A percentile compares a stretch with the other conserved stretches of the same genome.
These are phyloP conservation scores for Trichopria drosophilae DNA, from an alignment of 2,888 invertebrate genomes.

Conservation along the genomic window DNA sequence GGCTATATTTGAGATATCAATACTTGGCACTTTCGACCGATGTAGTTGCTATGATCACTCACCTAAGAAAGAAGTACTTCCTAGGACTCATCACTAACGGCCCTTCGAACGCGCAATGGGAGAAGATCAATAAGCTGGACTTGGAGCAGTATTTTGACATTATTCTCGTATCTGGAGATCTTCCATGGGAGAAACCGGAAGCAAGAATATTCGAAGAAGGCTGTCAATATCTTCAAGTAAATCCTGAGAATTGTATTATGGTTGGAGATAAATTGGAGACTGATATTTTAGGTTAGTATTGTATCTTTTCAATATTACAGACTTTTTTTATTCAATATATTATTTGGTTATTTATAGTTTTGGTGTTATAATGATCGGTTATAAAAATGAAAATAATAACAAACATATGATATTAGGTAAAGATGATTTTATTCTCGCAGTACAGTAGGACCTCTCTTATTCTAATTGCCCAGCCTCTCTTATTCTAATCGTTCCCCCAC, in stretches of 20 bases:
- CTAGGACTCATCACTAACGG: slow-evolving; percentile 85
- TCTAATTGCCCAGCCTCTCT: too few relatives aligned
- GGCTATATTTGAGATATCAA: slow-evolving; percentile 79
- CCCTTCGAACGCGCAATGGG: slow-evolving; percentile 85
- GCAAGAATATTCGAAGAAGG: slow-evolving; percentile 81
- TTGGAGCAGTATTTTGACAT: slow-evolving; percentile 76
- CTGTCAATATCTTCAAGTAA: slow-evolving; percentile 74
- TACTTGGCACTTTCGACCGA: slow-evolving; percentile 72
- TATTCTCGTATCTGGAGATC: slow-evolving; percentile 79
- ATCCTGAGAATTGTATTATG: slow-evolving; percentile 79
- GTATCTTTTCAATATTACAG: too few relatives aligned
- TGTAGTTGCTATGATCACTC: slow-evolving; percentile 69
- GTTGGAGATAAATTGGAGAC: slow-evolving; percentile 87
- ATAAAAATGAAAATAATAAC: too few relatives aligned
- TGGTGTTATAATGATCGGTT: too few relatives aligned
- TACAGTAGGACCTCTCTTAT: too few relatives aligned
- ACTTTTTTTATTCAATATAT: too few relatives aligned
- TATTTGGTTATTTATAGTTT: not conserved
- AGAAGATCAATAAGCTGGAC: slow-evolving; percentile 75
- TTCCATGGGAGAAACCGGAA: slow-evolving; percentile 85
- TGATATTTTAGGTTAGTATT: slow-evolving; percentile 67
- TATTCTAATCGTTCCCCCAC: too few relatives aligned
- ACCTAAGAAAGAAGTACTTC: slow-evolving; percentile 73
- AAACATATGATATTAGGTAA: too few relatives aligned
- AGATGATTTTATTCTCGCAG: too few relatives aligned